Evolutionary conservation across 1,140 invertebrate species (phyloP), one percentile per base, ranked within the genome.

Genomic region (Temnothorax curvispinosus): DNA sequence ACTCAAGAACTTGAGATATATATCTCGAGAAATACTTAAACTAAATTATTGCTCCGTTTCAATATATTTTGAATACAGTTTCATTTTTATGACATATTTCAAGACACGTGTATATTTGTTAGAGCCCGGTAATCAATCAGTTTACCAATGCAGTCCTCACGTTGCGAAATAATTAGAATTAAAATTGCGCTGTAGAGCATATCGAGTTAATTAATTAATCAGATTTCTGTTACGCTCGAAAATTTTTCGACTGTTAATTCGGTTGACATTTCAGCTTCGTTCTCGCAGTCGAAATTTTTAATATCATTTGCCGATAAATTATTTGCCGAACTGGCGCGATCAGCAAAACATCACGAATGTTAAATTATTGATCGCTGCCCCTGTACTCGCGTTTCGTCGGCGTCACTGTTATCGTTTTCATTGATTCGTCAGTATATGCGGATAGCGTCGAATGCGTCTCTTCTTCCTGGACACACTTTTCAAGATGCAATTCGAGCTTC

Each of bases 301-400:
- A 78, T 38, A 21, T 56, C 4, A 38, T 44, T 21, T 2, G 1
- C 11, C n/a, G 32, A 38, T 74, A 38, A 38, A 62, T 84, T 84
- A 27, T 27, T 84, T n/a, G 15, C 13, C 21, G 8, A 13, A 52
- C 32, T 5, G 32, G 27, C 8, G 5, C n/a, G 1, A 18, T 67
- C n/a, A 41, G 1, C n/a, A 32, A 52, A 47, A 82, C 7, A 47
- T 58, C 41, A 32, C 7, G 62, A 84, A 47, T 72, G 1, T 75
- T n/a, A 62, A 82, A 82, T 82, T 60, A 74, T 82, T 35, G 69
- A 58, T 72, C n/a, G 21, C 13, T 7, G 52, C 11, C 21, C 15
- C 35, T 32, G 0, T 27, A 58, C 5, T 82, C 5, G 41, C 11
- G 32, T 41, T 58, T 32, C 6, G 41, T 38, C 65, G 38, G 41